Conservation (phyloP, 2,113 vertebrate species). For the Kobus ellipsiprymnus region DNA sequence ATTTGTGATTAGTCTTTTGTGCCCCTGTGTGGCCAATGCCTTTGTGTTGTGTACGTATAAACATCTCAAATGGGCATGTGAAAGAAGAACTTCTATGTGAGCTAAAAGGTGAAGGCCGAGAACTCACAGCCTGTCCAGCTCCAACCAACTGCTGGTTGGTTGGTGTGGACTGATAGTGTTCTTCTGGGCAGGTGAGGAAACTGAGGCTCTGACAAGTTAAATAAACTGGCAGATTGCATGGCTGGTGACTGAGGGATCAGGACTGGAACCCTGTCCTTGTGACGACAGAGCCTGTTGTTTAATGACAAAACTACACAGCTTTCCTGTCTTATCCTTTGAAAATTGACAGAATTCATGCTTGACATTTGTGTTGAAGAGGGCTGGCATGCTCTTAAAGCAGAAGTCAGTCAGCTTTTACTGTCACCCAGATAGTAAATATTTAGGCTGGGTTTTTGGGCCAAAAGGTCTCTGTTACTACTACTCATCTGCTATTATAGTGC, state of each 20-base stretch:
- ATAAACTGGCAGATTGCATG: neutral
- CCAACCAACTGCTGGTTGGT: neutral
- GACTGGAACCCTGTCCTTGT: neutral
- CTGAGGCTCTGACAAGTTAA: neutral
- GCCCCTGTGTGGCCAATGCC: neutral
- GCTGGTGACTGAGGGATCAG: neutral
- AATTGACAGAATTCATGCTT: neutral
- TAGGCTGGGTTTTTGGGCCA: neutral
- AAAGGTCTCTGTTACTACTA: neutral
- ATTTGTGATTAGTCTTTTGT: neutral
- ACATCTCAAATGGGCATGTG: neutral
- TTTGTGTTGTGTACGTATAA: neutral
- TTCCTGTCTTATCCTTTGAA: neutral
- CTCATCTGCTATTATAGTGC: neutral
- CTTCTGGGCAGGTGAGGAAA: neutral
- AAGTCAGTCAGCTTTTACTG: neutral
- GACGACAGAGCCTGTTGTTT: neutral
- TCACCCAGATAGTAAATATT: neutral
- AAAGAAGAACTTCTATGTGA: neutral
- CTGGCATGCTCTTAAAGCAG: neutral
- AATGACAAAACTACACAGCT: neutral
- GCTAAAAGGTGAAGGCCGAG: neutral
- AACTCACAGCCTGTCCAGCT: neutral
- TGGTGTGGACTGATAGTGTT: neutral
- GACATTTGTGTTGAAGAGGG: neutral